Percentiles rank a stretch among this genome's conserved stretches.
phyloP scores from a whole-genome alignment of 1,140 invertebrate species.

The Drosophila repletoides region DNA sequence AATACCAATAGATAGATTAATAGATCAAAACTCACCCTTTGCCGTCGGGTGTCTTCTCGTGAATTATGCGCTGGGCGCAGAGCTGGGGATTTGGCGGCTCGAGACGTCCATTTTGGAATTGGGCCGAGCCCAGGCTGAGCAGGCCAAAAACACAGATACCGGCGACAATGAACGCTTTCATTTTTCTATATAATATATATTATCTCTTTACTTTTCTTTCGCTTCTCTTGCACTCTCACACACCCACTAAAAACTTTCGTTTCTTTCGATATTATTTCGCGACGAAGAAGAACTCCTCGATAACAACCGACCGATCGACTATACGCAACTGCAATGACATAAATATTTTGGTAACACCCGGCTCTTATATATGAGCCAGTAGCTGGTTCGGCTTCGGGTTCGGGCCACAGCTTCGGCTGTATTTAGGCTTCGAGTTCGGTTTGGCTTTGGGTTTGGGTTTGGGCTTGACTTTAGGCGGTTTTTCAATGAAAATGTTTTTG shows the following conservation, averaged over 20 bases:
- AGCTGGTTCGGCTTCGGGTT: neutral
- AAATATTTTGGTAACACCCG: slow-evolving; percentile 60
- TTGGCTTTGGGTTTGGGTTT: neutral
- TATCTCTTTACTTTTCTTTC: neutral
- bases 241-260: slow-evolving; percentile 65
- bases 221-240: slow-evolving; percentile 44
- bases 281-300: slow-evolving; percentile 20
- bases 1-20: too few species aligned
- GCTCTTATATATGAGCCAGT: slow-evolving; percentile 59
- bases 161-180: slow-evolving; percentile 82
- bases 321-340: slow-evolving; percentile 71
- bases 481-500: slow-evolving; percentile 19
- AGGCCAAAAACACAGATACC: slow-evolving; percentile 82
- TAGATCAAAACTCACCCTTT: slow-evolving; percentile 79
- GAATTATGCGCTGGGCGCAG: slow-evolving; percentile 87
- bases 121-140: slow-evolving; percentile 84
- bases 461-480: slow-evolving; percentile 6
- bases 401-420: neutral
- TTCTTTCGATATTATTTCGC: slow-evolving; percentile 28
- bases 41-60: slow-evolving; percentile 86
- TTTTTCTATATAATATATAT: slow-evolving; percentile 52
- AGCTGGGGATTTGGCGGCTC: slow-evolving; percentile 88
- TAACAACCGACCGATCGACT: slow-evolving; percentile 54
- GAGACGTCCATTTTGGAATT: slow-evolving; percentile 87
- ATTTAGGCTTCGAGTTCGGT: neutral